These are phyloP conservation scores for Drosophila repletoides DNA, from an alignment of 1,140 invertebrate species.

Conservation along the genomic window DNA sequence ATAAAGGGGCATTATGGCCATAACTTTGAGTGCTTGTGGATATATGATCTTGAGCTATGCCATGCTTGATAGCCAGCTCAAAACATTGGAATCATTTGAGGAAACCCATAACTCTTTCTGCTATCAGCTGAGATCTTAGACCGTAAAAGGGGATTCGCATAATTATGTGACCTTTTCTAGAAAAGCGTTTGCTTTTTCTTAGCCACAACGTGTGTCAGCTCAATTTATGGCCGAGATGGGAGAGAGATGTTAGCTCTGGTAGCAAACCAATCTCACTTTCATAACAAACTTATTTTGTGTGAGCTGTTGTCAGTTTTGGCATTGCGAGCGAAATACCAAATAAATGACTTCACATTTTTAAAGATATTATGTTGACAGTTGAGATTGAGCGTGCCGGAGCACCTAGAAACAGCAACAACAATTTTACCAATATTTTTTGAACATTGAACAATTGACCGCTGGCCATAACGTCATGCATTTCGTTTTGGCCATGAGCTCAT, in stretches of 20 bases:
- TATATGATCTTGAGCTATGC: constrained; percentile 53
- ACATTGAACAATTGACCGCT: constrained; percentile 49
- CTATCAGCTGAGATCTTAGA: constrained; percentile 49
- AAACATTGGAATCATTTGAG: constrained; percentile 52
- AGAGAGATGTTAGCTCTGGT: neutral
- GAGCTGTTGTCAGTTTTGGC: constrained; percentile 63
- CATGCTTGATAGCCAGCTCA: constrained; percentile 48
- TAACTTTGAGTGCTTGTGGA: constrained; percentile 59
- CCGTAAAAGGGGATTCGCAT: constrained; percentile 17
- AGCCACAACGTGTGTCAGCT: constrained; percentile 40
- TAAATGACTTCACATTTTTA: constrained; percentile 76
- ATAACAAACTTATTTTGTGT: constrained; percentile 36
- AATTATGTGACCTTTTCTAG: constrained; percentile 14
- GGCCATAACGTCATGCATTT: constrained; percentile 64
- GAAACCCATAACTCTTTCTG: constrained; percentile 61
- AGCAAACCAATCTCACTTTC: constrained; percentile 26
- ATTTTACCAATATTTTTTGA: constrained; percentile 34
- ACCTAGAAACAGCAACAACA: neutral
- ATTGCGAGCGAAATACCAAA: constrained; percentile 64
- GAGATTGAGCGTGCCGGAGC: constrained; percentile 40
- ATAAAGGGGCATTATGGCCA: constrained; percentile 76
- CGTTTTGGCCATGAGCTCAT: constrained; percentile 52
- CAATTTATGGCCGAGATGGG: constrained; percentile 29
- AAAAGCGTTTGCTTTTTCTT: neutral
- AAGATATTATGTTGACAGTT: constrained; percentile 70